A percentile compares a stretch with the other conserved stretches of the same genome.
These are phyloP conservation scores for Drosophila falleni DNA, from an alignment of 2,888 invertebrate genomes.

Conservation along the genomic window DNA sequence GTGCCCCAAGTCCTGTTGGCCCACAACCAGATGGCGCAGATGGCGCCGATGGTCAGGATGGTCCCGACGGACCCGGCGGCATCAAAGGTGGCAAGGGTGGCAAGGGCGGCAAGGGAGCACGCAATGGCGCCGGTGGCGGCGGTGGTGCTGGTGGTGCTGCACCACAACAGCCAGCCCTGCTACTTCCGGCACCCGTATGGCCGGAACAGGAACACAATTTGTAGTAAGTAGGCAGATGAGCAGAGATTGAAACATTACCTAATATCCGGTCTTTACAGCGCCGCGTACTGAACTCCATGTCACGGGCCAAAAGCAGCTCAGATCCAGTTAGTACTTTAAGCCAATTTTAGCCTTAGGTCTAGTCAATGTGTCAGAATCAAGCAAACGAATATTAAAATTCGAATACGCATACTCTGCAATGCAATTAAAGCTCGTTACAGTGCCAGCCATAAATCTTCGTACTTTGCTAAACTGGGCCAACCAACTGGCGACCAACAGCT, in stretches of 20 bases:
- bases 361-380: conserved; percentile 63
- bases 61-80: conserved; percentile 76
- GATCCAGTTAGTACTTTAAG: conserved; percentile 5
- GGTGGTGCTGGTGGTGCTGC: conserved; percentile 71
- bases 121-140: conserved; percentile 75
- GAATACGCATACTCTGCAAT: conserved; percentile 17
- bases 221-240: conserved; percentile 49
- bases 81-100: conserved; percentile 78
- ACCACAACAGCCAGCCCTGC: conserved; percentile 47
- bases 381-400: conserved; percentile 82
- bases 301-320: conserved; percentile 7
- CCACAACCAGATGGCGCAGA: conserved; percentile 73
- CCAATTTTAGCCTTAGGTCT: conserved; percentile 52
- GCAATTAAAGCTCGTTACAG: conserved; percentile 34
- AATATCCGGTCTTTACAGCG: conserved; percentile 42
- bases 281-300: conserved; percentile 28
- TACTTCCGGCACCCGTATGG: conserved; percentile 72
- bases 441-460: conserved; percentile 48
- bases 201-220: conserved; percentile 48
- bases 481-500: conserved; percentile 30
- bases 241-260: conserved; percentile 6
- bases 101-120: conserved; percentile 79
- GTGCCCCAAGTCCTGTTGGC: conserved; percentile 66
- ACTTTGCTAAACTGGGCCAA: conserved; percentile 39
- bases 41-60: conserved; percentile 75